These are phyloP conservation scores for Synanceia verrucosa DNA, from an alignment of 2,797 vertebrate species.

Conservation along the genomic window DNA sequence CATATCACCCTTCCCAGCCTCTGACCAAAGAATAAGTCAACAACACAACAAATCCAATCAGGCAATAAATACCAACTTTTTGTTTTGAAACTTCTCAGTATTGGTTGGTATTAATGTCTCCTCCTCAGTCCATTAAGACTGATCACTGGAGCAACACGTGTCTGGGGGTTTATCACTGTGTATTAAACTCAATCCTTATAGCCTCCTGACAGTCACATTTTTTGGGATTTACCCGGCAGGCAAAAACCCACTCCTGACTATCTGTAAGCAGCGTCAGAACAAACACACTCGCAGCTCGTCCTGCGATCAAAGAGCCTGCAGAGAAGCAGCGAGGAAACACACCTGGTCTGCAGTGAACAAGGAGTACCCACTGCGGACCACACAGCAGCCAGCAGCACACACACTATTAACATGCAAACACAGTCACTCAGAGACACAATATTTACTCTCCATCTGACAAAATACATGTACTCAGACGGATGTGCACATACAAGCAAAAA, in stretches of 20 bases:
- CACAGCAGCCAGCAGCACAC: constrained; percentile 8
- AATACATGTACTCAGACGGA: constrained; percentile 25
- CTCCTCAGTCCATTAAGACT: not conserved
- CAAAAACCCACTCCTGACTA: not conserved
- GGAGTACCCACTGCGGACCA: constrained; percentile 41
- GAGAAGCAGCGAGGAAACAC: constrained; percentile 45
- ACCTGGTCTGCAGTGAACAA: constrained; percentile 57
- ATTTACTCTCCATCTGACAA: constrained; percentile 39
- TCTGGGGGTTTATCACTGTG: not conserved
- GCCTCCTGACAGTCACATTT: not conserved
- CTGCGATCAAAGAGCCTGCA: constrained; percentile 51
- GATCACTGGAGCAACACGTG: not conserved
- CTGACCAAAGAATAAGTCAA: not conserved
- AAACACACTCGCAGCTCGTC: constrained; percentile 23
- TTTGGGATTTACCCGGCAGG: constrained; percentile 15
- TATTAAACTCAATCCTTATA: not conserved
- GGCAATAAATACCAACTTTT: not conserved
- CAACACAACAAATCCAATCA: not conserved
- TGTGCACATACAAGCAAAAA: constrained; percentile 14
- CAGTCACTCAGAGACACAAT: constrained; percentile 8
- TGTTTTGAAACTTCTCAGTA: not conserved
- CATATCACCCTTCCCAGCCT: no score
- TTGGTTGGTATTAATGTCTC: not conserved
- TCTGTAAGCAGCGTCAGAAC: not conserved
- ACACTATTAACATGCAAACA: not conserved